phyloP scores from a whole-genome alignment of 2,797 vertebrate species.

The Arnoldichthys spilopterus region DNA sequence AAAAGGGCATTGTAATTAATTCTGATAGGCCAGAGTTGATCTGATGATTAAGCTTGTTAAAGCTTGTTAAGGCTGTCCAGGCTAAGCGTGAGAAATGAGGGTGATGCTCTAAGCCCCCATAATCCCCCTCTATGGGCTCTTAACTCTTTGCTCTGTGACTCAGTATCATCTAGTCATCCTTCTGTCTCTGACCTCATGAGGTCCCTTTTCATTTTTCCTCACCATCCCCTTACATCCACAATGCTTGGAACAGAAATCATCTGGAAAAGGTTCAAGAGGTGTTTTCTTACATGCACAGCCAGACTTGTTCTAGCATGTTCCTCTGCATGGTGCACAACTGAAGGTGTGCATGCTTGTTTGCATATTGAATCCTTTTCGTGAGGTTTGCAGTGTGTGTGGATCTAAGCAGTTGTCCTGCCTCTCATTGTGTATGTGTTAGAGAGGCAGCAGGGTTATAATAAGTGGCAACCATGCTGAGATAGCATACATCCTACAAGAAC shows the following conservation, averaged over 20 bases:
- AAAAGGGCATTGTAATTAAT: conserved; percentile 10
- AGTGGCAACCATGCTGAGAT: too few relatives aligned
- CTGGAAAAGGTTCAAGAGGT: not conserved
- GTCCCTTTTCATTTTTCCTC: not conserved
- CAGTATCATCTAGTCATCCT: conserved; percentile 16
- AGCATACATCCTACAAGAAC: too few relatives aligned
- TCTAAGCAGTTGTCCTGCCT: not conserved
- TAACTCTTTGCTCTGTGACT: conserved; percentile 10
- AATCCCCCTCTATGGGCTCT: conserved; percentile 21
- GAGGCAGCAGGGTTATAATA: too few relatives aligned
- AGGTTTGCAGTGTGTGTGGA: not conserved
- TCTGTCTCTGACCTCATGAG: conserved; percentile 3
- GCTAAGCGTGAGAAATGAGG: conserved; percentile 7
- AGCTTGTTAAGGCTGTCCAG: conserved; percentile 40
- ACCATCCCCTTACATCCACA: not conserved
- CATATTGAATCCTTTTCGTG: not conserved
- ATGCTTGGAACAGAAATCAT: not conserved
- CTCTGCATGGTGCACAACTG: not conserved
- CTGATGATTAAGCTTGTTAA: conserved; percentile 41
- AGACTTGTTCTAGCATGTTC: not conserved
- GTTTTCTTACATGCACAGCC: not conserved
- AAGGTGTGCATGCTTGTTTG: not conserved
- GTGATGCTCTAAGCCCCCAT: conserved; percentile 20
- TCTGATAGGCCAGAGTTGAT: conserved; percentile 33
- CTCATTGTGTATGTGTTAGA: not conserved